phyloP scores from a whole-genome alignment of 2,113 vertebrate species.

The Casuarius casuarius region DNA sequence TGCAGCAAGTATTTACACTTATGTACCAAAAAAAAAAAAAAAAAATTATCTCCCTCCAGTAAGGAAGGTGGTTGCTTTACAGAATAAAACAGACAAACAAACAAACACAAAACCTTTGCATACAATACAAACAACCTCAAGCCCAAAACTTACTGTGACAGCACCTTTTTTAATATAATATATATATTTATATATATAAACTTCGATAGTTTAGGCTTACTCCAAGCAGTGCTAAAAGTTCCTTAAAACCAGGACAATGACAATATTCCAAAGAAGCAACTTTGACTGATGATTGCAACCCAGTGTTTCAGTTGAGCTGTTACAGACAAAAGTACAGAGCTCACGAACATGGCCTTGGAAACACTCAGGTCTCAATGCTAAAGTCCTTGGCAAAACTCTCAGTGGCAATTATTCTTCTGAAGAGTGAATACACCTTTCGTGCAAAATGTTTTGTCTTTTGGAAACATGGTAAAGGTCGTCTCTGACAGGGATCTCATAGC shows the following conservation, averaged over 20 bases:
- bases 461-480: neutral
- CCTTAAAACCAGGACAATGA: conserved; percentile 62
- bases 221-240: conserved; percentile 76
- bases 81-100: conserved; percentile 76
- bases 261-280: conserved; percentile 48
- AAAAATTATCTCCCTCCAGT: conserved; percentile 85
- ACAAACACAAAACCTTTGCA: conserved; percentile 80
- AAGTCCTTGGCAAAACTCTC: conserved; percentile 40
- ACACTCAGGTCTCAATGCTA: neutral
- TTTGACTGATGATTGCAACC: neutral
- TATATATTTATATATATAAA: conserved; percentile 65
- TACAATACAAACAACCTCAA: conserved; percentile 79
- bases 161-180: conserved; percentile 72
- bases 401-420: neutral
- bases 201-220: conserved; percentile 74
- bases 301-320: conserved; percentile 27
- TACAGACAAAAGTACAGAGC: neutral
- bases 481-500: conserved; percentile 4
- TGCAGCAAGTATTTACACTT: conserved; percentile 95
- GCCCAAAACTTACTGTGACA: conserved; percentile 79
- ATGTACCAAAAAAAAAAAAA: conserved; percentile 82
- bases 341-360: neutral
- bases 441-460: conserved; percentile 5
- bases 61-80: conserved; percentile 96
- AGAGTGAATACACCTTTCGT: neutral